Evolutionary conservation across 2,797 vertebrate species (phyloP).

Genomic region (Odontamblyopus lacepedii): DNA sequence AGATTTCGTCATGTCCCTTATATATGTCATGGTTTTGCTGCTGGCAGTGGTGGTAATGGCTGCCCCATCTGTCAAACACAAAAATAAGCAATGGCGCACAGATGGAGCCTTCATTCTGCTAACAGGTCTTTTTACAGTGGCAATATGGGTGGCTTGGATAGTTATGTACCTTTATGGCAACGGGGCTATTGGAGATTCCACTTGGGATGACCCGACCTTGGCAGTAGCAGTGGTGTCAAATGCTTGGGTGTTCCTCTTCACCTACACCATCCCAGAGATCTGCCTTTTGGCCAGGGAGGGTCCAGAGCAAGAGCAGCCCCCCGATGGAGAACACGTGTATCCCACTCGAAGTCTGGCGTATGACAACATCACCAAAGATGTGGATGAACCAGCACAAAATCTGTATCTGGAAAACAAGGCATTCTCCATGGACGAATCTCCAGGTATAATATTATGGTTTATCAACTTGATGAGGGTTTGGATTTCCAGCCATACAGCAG

Average conservation of each 20-base stretch:
- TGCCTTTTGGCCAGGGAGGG: conserved; percentile 79
- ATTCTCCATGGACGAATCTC: conserved; percentile 86
- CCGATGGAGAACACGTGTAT: conserved; percentile 81
- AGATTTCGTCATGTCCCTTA: conserved; percentile 90
- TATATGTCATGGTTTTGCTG: conserved; percentile 89
- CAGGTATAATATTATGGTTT: conserved; percentile 67
- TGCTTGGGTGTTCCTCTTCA: conserved; percentile 83
- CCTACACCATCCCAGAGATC: conserved; percentile 88
- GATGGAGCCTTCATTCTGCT: conserved; percentile 83
- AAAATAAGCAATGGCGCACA: conserved; percentile 78
- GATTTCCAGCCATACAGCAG: neutral
- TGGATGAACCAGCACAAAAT: conserved; percentile 62
- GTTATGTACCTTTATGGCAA: conserved; percentile 88
- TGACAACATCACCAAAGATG: conserved; percentile 85
- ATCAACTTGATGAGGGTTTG: neutral
- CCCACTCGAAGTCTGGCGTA: conserved; percentile 83
- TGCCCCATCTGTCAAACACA: conserved; percentile 77
- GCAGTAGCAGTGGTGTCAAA: conserved; percentile 86
- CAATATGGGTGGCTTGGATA: conserved; percentile 88
- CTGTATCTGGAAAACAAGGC: conserved; percentile 89
- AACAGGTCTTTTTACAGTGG: conserved; percentile 77
- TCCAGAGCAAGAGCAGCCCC: conserved; percentile 56
- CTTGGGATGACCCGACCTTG: conserved; percentile 90
- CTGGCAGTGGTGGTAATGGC: conserved; percentile 73
- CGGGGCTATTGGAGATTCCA: conserved; percentile 32